These are phyloP conservation scores for Lochmaea crataegi DNA, from an alignment of 2,888 invertebrate genomes.

Conservation along the genomic window DNA sequence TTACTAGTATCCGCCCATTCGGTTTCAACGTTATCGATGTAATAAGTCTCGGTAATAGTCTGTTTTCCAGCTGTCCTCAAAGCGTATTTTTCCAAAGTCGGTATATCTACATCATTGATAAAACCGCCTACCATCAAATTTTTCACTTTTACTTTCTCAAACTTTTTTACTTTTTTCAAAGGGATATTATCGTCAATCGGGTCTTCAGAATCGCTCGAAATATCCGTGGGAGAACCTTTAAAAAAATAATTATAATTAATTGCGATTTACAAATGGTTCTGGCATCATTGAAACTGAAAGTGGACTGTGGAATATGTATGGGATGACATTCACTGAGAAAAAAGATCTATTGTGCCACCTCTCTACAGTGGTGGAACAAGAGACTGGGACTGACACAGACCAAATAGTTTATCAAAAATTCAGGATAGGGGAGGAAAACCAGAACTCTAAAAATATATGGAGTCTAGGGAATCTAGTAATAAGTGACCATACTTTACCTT, in stretches of 20 bases:
- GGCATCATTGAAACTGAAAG: too few relatives aligned
- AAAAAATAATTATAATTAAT: neutral
- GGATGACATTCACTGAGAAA: too few relatives aligned
- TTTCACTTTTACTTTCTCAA: constrained; percentile 58
- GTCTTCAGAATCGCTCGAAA: neutral
- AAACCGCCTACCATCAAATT: constrained; percentile 64
- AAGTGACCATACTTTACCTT: too few relatives aligned
- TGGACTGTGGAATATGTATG: too few relatives aligned
- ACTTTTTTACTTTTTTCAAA: constrained; percentile 45
- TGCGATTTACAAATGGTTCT: neutral
- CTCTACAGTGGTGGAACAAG: too few relatives aligned
- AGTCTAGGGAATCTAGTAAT: too few relatives aligned
- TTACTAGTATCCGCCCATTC: constrained; percentile 43
- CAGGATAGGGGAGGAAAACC: too few relatives aligned
- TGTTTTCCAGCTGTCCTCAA: constrained; percentile 68
- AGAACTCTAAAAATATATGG: too few relatives aligned
- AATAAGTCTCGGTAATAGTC: constrained; percentile 60
- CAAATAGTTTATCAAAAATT: too few relatives aligned
- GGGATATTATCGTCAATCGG: neutral
- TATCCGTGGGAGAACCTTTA: neutral
- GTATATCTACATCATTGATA: constrained; percentile 67
- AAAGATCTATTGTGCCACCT: too few relatives aligned
- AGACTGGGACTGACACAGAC: too few relatives aligned
- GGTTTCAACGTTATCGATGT: constrained; percentile 58
- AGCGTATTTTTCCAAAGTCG: constrained; percentile 64